Conservation (phyloP, 2,113 vertebrate species). For the Oreotragus oreotragus region DNA sequence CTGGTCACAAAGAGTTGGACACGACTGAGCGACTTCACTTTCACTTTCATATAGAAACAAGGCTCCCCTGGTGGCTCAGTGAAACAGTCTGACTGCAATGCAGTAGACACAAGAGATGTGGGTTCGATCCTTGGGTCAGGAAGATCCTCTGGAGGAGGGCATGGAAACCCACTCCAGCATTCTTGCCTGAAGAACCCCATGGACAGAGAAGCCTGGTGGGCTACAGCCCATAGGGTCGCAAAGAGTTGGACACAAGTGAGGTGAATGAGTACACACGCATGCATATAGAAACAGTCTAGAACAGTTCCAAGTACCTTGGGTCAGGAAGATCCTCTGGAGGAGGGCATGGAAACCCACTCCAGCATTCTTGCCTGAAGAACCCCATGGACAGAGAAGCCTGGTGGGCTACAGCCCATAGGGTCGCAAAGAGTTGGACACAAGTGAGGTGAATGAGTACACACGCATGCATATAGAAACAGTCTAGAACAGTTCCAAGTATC, state of each 20-base stretch:
- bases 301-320: background rate
- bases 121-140: background rate
- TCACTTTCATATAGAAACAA: background rate
- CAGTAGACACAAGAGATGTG: background rate
- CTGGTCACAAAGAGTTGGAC: too few relatives aligned
- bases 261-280: rapidly evolving
- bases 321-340: background rate
- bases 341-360: background rate
- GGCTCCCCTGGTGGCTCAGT: background rate
- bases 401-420: background rate
- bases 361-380: background rate
- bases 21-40: too few relatives aligned
- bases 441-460: background rate
- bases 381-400: background rate
- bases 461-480: background rate
- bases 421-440: background rate
- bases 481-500: background rate
- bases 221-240: background rate
- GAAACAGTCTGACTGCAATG: background rate
- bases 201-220: background rate
- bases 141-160: background rate
- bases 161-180: background rate
- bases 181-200: background rate
- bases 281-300: background rate
- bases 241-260: background rate